These are phyloP conservation scores for Capreolus pygargus DNA, from an alignment of 2,113 vertebrate species.

Conservation along the genomic window DNA sequence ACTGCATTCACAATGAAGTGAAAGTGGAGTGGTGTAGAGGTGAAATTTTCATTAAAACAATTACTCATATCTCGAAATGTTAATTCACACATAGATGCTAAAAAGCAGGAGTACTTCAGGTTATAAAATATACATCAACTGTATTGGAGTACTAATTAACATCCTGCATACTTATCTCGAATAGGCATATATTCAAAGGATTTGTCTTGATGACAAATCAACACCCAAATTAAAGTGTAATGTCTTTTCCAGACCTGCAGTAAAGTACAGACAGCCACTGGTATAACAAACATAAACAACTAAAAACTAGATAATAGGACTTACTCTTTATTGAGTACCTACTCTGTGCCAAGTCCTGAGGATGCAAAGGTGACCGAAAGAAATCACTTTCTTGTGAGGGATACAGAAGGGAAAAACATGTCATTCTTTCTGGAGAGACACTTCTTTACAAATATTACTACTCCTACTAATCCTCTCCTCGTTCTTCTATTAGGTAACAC, in stretches of 20 bases:
- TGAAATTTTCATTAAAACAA: conserved; percentile 82
- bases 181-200: conserved; percentile 58
- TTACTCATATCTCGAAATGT: conserved; percentile 74
- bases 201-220: conserved; percentile 64
- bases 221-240: conserved; percentile 41
- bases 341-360: neutral
- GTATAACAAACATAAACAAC: neutral
- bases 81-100: conserved; percentile 73
- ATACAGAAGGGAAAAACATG: neutral
- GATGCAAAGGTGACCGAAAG: neutral
- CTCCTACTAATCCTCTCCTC: neutral
- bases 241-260: conserved; percentile 40
- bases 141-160: conserved; percentile 67
- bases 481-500: neutral
- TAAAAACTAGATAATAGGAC: neutral
- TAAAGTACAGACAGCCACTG: conserved; percentile 1
- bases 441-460: neutral
- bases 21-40: conserved; percentile 69
- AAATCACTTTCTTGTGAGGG: neutral
- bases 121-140: conserved; percentile 70
- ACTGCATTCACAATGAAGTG: conserved; percentile 79
- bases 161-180: conserved; percentile 66
- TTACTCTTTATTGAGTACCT: neutral
- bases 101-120: conserved; percentile 47
- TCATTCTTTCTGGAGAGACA: neutral